phyloP scores from a whole-genome alignment of 2,113 vertebrate species.

The Lethenteron camtschaticum region DNA sequence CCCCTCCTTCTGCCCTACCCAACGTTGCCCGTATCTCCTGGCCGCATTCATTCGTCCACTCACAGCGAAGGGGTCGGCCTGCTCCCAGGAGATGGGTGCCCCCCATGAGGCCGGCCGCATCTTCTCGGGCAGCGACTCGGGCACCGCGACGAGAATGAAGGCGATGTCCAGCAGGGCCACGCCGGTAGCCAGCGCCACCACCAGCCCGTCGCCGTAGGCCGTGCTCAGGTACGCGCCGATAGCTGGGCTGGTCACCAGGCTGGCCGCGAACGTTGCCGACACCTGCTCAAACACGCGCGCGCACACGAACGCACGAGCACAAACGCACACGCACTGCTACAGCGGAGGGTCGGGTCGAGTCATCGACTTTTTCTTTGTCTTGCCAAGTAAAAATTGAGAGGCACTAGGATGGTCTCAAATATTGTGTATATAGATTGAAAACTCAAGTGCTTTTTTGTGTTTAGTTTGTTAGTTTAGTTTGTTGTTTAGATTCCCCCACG shows the following conservation, averaged over 20 bases:
- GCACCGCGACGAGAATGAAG: slow-evolving; percentile 66
- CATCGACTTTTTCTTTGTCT: too few species aligned
- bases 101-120: slow-evolving; percentile 73
- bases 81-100: slow-evolving; percentile 66
- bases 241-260: slow-evolving; percentile 62
- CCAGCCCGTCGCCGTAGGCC: slow-evolving; percentile 50
- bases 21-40: too few species aligned
- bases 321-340: too few species aligned
- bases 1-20: too few species aligned
- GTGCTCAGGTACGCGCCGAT: slow-evolving; percentile 57
- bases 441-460: too few species aligned
- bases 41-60: slow-evolving; percentile 14
- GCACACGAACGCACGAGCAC: too few species aligned
- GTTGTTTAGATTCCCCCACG: too few species aligned
- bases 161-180: slow-evolving; percentile 60
- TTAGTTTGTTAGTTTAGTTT: too few species aligned
- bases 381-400: too few species aligned
- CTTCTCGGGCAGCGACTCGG: slow-evolving; percentile 59
- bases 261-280: slow-evolving; percentile 66
- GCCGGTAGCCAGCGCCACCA: slow-evolving; percentile 52
- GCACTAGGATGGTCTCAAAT: too few species aligned
- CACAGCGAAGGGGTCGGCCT: slow-evolving; percentile 57
- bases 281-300: slow-evolving; percentile 24
- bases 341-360: too few species aligned
- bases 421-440: too few species aligned